Percentiles rank a stretch among this genome's conserved stretches.
These are phyloP conservation scores for Papilio polytes DNA, from an alignment of 1,140 invertebrate species.

Conservation along the genomic window DNA sequence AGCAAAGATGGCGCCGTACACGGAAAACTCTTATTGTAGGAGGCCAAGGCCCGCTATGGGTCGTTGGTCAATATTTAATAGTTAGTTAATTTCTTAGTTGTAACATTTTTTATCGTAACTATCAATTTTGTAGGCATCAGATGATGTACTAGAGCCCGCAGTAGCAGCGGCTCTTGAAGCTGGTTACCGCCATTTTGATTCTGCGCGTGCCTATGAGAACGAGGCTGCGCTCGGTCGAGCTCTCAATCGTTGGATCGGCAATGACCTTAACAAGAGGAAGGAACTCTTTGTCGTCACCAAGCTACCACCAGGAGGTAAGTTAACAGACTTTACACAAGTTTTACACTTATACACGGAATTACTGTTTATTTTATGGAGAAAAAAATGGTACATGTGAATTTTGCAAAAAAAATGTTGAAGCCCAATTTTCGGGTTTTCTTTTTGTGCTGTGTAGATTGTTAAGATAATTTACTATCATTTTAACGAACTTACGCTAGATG, in stretches of 20 bases:
- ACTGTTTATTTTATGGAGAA: not conserved
- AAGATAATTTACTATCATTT: too few species aligned
- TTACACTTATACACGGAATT: not conserved
- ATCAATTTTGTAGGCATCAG: constrained; percentile 70
- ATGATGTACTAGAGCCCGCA: constrained; percentile 83
- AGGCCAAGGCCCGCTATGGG: too few species aligned
- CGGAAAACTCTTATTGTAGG: too few species aligned
- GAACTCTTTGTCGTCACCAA: constrained; percentile 90
- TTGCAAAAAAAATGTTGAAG: not conserved
- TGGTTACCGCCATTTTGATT: constrained; percentile 90
- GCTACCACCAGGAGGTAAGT: constrained; percentile 76
- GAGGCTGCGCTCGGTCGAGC: constrained; percentile 86
- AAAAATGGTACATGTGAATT: not conserved
- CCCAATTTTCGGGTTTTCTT: not conserved
- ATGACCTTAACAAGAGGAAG: constrained; percentile 86
- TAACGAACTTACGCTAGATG: too few species aligned
- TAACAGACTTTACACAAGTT: not conserved
- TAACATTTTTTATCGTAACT: too few species aligned
- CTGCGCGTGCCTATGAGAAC: constrained; percentile 87
- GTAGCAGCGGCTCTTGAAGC: constrained; percentile 85
- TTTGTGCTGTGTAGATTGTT: too few species aligned
- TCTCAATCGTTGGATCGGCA: constrained; percentile 85
- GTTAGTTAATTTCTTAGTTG: too few species aligned
- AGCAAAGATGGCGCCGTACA: too few species aligned
- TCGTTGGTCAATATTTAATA: too few species aligned